These are phyloP conservation scores for Nothoprocta perdicaria DNA, from an alignment of 2,113 vertebrate genomes.

Conservation along the genomic window DNA sequence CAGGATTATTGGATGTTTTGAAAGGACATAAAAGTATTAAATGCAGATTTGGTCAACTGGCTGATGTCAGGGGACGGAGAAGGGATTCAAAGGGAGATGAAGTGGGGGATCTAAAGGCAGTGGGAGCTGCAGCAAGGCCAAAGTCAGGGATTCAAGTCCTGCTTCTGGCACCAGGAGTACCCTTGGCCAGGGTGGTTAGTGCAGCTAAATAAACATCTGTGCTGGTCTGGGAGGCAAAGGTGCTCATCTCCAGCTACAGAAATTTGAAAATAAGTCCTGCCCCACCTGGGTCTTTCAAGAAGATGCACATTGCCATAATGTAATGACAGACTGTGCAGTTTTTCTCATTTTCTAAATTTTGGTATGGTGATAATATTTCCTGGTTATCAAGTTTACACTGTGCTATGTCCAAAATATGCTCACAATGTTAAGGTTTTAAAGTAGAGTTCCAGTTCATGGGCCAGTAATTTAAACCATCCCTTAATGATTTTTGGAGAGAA, in stretches of 20 bases:
- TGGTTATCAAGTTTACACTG: background rate
- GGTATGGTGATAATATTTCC: accelerated
- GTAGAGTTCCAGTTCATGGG: background rate
- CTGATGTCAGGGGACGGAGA: background rate
- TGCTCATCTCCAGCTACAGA: background rate
- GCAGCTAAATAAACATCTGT: background rate
- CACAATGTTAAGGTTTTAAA: background rate
- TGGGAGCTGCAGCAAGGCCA: background rate
- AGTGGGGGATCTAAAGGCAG: background rate
- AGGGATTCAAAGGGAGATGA: background rate
- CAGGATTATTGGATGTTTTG: background rate
- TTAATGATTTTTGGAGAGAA: background rate
- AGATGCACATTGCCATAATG: background rate
- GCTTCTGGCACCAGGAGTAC: background rate
- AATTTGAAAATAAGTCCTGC: background rate
- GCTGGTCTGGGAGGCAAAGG: background rate
- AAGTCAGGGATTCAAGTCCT: background rate
- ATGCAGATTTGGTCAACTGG: background rate
- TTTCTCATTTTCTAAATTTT: background rate
- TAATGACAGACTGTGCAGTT: background rate
- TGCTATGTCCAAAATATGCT: background rate
- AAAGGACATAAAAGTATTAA: background rate
- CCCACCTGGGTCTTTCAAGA: background rate
- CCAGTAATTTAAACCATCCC: background rate
- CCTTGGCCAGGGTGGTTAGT: background rate